A percentile compares a stretch with the other conserved stretches of the same genome.
phyloP scores from a whole-genome alignment of 2,797 vertebrate species.

The Sebastes minor region DNA sequence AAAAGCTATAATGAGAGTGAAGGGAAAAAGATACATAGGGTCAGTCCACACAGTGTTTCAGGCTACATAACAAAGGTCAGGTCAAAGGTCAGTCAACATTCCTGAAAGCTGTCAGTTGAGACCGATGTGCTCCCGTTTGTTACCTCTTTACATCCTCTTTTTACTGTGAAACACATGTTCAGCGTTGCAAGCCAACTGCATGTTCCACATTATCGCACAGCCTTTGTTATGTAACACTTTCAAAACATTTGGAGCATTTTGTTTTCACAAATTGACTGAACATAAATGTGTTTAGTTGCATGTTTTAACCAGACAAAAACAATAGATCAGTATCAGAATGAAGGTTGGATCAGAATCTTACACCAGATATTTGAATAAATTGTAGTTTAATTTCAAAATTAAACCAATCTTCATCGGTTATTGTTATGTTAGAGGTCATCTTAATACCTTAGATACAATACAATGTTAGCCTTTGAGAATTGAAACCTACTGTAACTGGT shows the following conservation, averaged over 20 bases:
- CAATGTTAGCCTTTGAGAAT: neutral
- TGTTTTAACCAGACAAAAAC: neutral
- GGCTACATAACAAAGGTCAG: constrained; percentile 42
- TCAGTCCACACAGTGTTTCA: constrained; percentile 39
- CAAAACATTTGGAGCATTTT: neutral
- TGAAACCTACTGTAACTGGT: neutral
- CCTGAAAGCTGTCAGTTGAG: constrained; percentile 59
- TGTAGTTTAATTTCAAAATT: neutral
- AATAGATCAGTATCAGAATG: neutral
- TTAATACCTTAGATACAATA: neutral
- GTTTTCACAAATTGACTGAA: neutral
- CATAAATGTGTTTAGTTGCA: neutral
- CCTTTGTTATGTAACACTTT: constrained; percentile 31
- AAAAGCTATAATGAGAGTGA: neutral
- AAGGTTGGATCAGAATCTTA: neutral
- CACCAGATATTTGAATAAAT: neutral
- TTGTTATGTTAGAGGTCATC: neutral
- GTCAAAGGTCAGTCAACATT: constrained; percentile 69
- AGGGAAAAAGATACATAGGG: neutral
- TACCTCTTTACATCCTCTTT: constrained; percentile 63
- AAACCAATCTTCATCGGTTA: neutral
- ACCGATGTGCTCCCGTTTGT: constrained; percentile 62
- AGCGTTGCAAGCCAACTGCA: neutral
- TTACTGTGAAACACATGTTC: constrained; percentile 68
- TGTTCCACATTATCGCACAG: constrained; percentile 18